These are phyloP conservation scores for Nothoprocta perdicaria DNA, from an alignment of 2,113 vertebrate genomes.

Conservation along the genomic window DNA sequence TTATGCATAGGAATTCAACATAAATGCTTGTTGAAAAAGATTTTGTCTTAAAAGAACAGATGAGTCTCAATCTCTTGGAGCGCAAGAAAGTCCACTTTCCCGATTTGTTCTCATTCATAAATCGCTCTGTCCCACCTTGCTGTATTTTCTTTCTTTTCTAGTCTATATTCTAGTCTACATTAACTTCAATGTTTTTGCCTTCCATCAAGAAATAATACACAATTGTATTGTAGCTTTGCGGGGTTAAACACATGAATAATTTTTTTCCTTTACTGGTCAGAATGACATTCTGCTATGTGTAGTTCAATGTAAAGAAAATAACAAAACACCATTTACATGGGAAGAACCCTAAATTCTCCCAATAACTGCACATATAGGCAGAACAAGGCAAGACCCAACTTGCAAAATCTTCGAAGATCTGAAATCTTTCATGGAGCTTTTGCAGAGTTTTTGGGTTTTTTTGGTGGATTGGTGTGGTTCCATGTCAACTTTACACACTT, in stretches of 20 bases:
- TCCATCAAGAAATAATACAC: not conserved
- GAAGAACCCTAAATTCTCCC: not conserved
- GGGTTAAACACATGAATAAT: not conserved
- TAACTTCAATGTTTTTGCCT: not conserved
- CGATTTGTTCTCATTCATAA: not conserved
- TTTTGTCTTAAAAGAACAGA: not conserved
- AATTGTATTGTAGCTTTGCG: not conserved
- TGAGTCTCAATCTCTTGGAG: not conserved
- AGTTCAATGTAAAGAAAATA: not conserved
- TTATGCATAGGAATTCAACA: not conserved
- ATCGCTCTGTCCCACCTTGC: not conserved
- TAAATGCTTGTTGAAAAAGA: not conserved
- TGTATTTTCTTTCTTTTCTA: no score
- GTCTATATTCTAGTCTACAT: not conserved
- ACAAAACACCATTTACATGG: not conserved
- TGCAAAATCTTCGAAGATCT: not conserved
- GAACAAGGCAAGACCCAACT: not conserved
- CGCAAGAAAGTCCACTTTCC: not conserved
- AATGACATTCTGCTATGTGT: not conserved
- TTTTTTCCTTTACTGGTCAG: not conserved
- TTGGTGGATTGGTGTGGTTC: not conserved
- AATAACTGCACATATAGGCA: not conserved
- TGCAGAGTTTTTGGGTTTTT: constrained; percentile 31
- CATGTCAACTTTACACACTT: constrained; percentile 22
- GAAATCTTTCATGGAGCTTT: constrained; percentile 13